Evolutionary conservation across 2,888 invertebrate genomes (phyloP), one percentile per base, ranked within the genome.

Genomic region (Chelonus formosanus): DNA sequence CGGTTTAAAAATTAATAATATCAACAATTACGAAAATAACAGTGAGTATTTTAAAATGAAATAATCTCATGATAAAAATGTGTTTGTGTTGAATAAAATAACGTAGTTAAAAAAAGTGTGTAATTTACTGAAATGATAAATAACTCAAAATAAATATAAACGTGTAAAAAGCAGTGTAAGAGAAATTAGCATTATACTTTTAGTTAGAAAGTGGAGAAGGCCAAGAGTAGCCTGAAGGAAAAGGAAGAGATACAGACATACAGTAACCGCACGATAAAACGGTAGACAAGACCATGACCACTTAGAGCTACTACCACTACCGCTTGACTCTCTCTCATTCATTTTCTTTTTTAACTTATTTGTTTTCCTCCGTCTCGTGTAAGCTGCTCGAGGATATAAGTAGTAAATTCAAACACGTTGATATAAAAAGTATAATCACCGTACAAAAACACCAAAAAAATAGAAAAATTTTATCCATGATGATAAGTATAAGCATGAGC

Each of bases 251-350:
- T 68, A 71, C 72, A 73, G 72, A 75, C 71, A 71, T 74, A 74
- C 74, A 75, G 75, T 77, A 80, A 81, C 78, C 78, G 75, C 74
- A 77, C 78, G 78, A 80, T 81, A 80, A 81, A 81, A 79, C 75
- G 75, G 68, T 71, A 70, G 67, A 65, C 58, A 65, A 61, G 63
- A 54, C 54, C 57, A 53, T 47, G 63, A 61, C 63, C 45, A 62
- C 59, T 31, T 44, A 56, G 59, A 57, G 48, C 62, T 62, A 67
- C 56, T 67, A 61, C 65, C 61, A 67, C 62, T 65, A 36, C 4
- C 65, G 60, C 67, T 63, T 67, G 65, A 66, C 70, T 67, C 44
- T 61, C 55, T 48, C 61, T 43, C 56, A n/a, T 50, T 56, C 54
- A 40, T 67, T 65, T 69, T 68, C 6, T 40, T 40, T 40, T 4